A percentile compares a stretch with the other conserved stretches of the same genome.
Conservation (phyloP, 1,140 invertebrate genomes). For the Sitophilus oryzae region DNA sequence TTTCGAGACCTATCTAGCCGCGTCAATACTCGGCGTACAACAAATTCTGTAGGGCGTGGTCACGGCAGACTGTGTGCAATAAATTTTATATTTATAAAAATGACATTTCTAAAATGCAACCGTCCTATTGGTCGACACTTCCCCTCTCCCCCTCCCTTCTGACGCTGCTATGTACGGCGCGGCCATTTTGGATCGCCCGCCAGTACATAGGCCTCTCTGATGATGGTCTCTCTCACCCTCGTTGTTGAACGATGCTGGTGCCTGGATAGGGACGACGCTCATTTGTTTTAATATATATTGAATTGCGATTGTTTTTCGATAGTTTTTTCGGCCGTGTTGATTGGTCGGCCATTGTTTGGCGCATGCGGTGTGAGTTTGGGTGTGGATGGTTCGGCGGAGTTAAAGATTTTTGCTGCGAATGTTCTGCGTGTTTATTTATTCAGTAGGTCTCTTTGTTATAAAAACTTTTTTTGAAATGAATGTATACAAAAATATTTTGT, state of each 20-base stretch:
- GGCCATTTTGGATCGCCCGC: slow-evolving; percentile 19
- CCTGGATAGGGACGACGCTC: slow-evolving; percentile 1
- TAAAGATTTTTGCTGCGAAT: too few species aligned
- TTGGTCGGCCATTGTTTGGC: not conserved
- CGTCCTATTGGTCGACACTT: slow-evolving; percentile 5
- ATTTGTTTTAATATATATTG: slow-evolving; percentile 15
- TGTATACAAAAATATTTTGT: too few species aligned
- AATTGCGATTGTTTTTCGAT: slow-evolving; percentile 14
- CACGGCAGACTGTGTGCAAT: too few species aligned
- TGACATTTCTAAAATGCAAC: slow-evolving; percentile 15
- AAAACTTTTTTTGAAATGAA: too few species aligned
- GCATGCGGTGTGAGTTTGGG: slow-evolving; percentile 7
- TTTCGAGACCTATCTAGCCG: not conserved
- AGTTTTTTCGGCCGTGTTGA: slow-evolving; percentile 1
- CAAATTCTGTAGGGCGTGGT: slow-evolving; percentile 21
- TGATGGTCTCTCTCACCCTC: too few species aligned
- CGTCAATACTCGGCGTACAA: slow-evolving; percentile 20
- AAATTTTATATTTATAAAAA: slow-evolving; percentile 27
- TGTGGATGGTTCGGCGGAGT: not conserved
- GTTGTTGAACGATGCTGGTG: too few species aligned
- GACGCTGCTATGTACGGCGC: slow-evolving; percentile 10
- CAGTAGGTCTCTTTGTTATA: too few species aligned
- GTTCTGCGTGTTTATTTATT: too few species aligned
- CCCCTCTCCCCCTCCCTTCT: slow-evolving; percentile 3
- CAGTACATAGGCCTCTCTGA: slow-evolving; percentile 20